Percentiles rank a stretch among this genome's conserved stretches.
phyloP scores from a whole-genome alignment of 2,113 vertebrate species.

The Tychaedon coryphoeus region DNA sequence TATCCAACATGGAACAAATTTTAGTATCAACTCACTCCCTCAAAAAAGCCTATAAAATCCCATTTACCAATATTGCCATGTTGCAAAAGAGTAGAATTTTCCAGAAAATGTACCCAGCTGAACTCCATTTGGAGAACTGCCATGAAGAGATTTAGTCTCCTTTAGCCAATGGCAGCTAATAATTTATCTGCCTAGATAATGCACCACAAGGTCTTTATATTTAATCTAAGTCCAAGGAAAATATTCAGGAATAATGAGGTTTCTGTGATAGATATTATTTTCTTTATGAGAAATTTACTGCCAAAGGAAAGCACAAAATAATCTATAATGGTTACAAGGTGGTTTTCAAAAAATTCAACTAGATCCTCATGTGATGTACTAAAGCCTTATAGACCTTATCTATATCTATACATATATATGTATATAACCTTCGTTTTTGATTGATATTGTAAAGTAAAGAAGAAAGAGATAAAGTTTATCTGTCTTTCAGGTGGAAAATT shows the following conservation, averaged over 20 bases:
- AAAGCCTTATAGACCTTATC: background rate
- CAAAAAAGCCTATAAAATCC: background rate
- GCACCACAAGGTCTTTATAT: background rate
- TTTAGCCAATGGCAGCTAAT: background rate
- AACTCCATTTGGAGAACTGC: background rate
- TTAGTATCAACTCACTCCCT: fast-evolving
- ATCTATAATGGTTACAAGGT: background rate
- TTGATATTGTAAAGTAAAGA: background rate
- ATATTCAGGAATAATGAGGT: background rate
- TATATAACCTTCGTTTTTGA: background rate
- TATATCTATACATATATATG: too few species aligned
- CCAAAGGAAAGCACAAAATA: background rate
- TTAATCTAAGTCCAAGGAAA: background rate
- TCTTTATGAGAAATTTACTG: background rate
- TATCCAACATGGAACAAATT: background rate
- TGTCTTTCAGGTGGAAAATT: background rate
- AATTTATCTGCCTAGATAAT: background rate
- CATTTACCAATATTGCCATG: background rate
- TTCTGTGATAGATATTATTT: background rate
- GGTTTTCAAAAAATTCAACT: background rate
- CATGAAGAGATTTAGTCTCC: background rate
- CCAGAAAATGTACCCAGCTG: background rate
- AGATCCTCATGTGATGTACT: too few species aligned
- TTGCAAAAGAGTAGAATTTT: background rate
- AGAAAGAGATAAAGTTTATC: background rate